phyloP scores from a whole-genome alignment of 2,888 invertebrate species.

The Brenthis daphne region DNA sequence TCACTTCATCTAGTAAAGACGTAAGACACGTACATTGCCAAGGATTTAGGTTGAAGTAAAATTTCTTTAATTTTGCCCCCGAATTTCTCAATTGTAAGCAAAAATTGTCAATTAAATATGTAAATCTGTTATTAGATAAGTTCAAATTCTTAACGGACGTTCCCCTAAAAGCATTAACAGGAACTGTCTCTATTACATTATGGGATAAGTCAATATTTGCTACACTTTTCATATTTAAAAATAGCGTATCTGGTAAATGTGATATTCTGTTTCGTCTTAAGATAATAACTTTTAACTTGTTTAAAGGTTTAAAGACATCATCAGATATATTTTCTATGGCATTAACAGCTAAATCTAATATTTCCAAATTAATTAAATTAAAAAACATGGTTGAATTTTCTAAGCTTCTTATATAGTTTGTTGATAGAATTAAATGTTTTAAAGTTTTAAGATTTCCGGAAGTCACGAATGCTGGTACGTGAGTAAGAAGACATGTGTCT shows the following conservation, averaged over 20 bases:
- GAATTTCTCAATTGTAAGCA: slow-evolving; percentile 62
- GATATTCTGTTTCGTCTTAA: slow-evolving; percentile 60
- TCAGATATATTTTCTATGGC: slow-evolving; percentile 53
- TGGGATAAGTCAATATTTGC: slow-evolving; percentile 59
- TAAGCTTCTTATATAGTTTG: slow-evolving; percentile 57
- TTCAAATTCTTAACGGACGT: slow-evolving; percentile 61
- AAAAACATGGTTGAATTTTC: slow-evolving; percentile 47
- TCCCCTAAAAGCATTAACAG: slow-evolving; percentile 60
- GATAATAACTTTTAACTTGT: slow-evolving; percentile 54
- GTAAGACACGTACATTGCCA: slow-evolving; percentile 70
- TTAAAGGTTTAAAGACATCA: slow-evolving; percentile 55
- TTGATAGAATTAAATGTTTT: slow-evolving; percentile 56
- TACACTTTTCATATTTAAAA: slow-evolving; percentile 53
- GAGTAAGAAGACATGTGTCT: slow-evolving; percentile 53
- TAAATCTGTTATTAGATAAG: slow-evolving; percentile 61
- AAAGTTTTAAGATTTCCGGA: slow-evolving; percentile 56
- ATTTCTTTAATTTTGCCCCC: slow-evolving; percentile 57
- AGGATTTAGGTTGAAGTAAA: slow-evolving; percentile 69
- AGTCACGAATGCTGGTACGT: slow-evolving; percentile 58
- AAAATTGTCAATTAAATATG: slow-evolving; percentile 66
- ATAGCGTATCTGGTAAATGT: slow-evolving; percentile 55
- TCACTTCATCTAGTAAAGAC: slow-evolving; percentile 62
- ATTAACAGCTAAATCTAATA: slow-evolving; percentile 60
- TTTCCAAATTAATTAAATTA: slow-evolving; percentile 55
- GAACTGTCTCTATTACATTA: slow-evolving; percentile 58